Evolutionary conservation across 2,888 invertebrate genomes (phyloP).

Genomic region (Megaustenia siamemsis): DNA sequence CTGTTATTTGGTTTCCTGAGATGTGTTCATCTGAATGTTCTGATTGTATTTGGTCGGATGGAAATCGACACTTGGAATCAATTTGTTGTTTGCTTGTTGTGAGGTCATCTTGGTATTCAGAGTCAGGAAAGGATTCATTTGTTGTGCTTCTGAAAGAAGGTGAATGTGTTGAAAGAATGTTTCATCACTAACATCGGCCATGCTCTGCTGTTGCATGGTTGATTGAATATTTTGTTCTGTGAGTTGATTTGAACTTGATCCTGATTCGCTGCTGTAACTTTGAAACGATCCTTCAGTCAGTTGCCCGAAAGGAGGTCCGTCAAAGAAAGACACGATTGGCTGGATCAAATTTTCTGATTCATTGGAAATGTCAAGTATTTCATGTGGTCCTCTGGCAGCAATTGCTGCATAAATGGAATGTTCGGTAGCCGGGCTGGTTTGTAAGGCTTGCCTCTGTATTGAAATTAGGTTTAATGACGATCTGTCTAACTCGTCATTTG

Average conservation of each 20-base stretch:
- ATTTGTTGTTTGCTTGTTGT: no score
- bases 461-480: not conserved
- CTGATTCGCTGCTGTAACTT: not conserved
- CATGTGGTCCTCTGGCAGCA: slow-evolving; percentile 1
- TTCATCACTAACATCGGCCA: not conserved
- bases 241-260: not conserved
- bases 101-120: not conserved
- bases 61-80: no score
- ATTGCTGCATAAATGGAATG: slow-evolving; percentile 17
- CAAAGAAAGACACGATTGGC: not conserved
- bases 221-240: not conserved
- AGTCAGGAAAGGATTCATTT: not conserved
- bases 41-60: no score
- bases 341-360: not conserved
- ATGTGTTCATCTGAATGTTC: no score
- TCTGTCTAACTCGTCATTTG: not conserved
- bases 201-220: not conserved
- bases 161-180: not conserved
- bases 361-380: not conserved
- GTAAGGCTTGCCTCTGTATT: not conserved
- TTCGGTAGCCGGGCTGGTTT: not conserved
- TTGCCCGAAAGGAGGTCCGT: not conserved
- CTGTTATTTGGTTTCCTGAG: no score
- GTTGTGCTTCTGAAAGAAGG: not conserved
- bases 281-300: not conserved